Evolutionary conservation across 2,888 invertebrate genomes (phyloP).

Genomic region (Atrina japonica): DNA sequence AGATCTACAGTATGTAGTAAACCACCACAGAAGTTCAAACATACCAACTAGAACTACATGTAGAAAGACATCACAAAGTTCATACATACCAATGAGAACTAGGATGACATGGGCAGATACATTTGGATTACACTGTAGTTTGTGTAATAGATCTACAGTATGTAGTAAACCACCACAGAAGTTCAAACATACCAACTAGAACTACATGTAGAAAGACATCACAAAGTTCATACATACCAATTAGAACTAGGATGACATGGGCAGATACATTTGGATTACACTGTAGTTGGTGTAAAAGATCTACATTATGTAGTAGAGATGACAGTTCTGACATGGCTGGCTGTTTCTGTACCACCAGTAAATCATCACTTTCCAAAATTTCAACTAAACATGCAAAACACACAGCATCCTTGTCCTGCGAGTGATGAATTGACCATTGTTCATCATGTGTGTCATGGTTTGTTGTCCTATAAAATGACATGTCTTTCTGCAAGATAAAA

Average conservation of each 20-base stretch:
- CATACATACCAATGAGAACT: no score
- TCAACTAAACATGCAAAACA: slow-evolving; percentile 63
- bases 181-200: no score
- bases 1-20: no score
- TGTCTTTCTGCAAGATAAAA: not conserved
- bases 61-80: no score
- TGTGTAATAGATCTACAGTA: no score
- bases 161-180: no score
- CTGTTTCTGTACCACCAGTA: slow-evolving; percentile 53
- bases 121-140: no score
- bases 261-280: slow-evolving; percentile 50
- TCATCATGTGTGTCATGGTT: slow-evolving; percentile 54
- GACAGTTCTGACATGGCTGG: slow-evolving; percentile 54
- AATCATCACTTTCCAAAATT: slow-evolving; percentile 48
- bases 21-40: no score
- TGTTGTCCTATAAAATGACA: not conserved
- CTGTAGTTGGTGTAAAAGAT: slow-evolving; percentile 50
- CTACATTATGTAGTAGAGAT: slow-evolving; percentile 44
- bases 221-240: no score
- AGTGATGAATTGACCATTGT: slow-evolving; percentile 48
- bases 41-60: no score
- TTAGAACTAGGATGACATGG: slow-evolving; percentile 51
- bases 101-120: no score
- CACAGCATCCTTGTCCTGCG: slow-evolving; percentile 42
- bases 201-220: no score